Percentiles rank a stretch among this genome's conserved stretches.
phyloP scores from a whole-genome alignment of 2,113 vertebrate species.

The Cathartes aura region DNA sequence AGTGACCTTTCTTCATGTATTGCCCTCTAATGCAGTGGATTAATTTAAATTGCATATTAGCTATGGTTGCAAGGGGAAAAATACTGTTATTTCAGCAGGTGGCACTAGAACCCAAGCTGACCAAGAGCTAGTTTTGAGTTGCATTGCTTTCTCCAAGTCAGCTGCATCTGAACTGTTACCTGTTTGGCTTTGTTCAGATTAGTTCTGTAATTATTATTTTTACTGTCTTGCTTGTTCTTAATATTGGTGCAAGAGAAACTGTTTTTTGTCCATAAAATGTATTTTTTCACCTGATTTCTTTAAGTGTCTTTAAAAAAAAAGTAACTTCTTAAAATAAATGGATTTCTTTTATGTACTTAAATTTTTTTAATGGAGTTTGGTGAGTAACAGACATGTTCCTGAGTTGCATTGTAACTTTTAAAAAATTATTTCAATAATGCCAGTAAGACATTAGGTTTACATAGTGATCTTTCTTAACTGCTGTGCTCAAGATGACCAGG shows the following conservation, averaged over 20 bases:
- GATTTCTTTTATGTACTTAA: neutral
- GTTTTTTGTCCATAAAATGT: neutral
- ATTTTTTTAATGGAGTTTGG: neutral
- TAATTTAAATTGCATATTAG: neutral
- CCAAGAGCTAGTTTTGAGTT: neutral
- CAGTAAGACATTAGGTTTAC: neutral
- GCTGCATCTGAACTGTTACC: neutral
- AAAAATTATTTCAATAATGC: neutral
- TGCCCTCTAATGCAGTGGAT: neutral
- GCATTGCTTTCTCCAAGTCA: neutral
- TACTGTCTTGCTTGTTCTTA: neutral
- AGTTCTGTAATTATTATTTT: neutral
- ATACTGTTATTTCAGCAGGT: slow-evolving; percentile 16
- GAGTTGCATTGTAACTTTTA: neutral
- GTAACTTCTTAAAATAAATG: neutral
- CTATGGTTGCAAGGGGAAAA: neutral
- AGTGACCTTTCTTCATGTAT: neutral
- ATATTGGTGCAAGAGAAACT: neutral
- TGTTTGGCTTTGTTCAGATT: neutral
- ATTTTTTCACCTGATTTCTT: neutral
- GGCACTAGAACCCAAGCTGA: slow-evolving; percentile 45
- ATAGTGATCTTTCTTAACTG: neutral
- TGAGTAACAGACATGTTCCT: neutral
- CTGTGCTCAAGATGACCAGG: neutral
- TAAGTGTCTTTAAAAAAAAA: neutral